Base-by-base conservation (phyloP, 1,140 invertebrate genomes). In the Drosophila kurseongensis region DNA sequence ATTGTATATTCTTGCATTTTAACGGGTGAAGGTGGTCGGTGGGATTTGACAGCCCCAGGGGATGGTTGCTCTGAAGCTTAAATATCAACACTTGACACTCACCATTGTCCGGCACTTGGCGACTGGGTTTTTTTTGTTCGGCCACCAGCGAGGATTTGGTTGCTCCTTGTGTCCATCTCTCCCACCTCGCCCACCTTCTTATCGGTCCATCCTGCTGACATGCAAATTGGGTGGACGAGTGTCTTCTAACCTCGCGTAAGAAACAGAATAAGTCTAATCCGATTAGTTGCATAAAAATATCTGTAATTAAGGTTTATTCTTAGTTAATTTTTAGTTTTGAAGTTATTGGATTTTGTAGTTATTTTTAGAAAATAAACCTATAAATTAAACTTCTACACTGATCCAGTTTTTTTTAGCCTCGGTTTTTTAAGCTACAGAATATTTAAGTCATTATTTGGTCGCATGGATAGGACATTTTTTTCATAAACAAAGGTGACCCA, bases 21-120 rank as follows among this genome's bases (percentile, higher is more conserved):
- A 35, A 14, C 42, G 55, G 47, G 42, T 29, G 6, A 38, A 9
- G 54, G 29, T n/a, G 40, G 4, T 10, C 12, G 23, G 27, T 14
- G 18, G 23, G 8, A 14, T 14, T 44, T 35, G 29, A 36, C 18
- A 44, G 38, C 36, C 42, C 44, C 6, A 41, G 73, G 72, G 27
- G 7, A 42, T 69, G 65, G 50, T 47, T 75, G 62, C 75, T 78
- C 59, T 60, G 75, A 68, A 61, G 75, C 78, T 75, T 86, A 71
- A 85, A 86, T 82, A 88, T 78, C 75, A 78, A 81, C 82, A 69
- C 75, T 82, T 82, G 83, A 88, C 83, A 88, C 78, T 75, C 78
- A 50, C 47, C 29, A 57, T 50, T 75, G 78, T 62, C 54, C 52
- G 60, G 45, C 59, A 67, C 66, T 71, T 56, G 66, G 23, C 36